Evolutionary conservation across 2,797 vertebrate genomes (phyloP), one percentile per base, ranked within the genome.

Genomic region (Acipenser transmontanus): DNA sequence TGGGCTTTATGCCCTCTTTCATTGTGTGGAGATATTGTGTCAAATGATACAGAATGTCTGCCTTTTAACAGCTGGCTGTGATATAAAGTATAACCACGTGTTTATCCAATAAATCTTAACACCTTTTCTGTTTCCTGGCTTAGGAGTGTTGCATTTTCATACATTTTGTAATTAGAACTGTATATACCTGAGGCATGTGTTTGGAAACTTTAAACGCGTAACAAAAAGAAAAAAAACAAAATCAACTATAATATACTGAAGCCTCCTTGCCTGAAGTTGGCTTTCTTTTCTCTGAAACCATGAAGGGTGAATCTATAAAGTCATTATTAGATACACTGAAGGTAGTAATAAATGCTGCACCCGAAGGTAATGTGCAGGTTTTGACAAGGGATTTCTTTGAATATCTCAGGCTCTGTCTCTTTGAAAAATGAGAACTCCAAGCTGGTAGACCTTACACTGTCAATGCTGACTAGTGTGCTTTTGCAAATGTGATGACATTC

Each of bases 401-500:
- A 57, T 57, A n/a, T n/a, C 54, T 10, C 12, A n/a, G 34, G 7
- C 56, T 50, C 57, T 65, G 7, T 17, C 20, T 49, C 65, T 48
- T 50, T 65, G 57, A 48, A 56, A 66, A 57, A 17, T 4, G 50
- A 47, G 11, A 34, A 47, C 63, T 5, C 13, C 64, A 17, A 6
- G 54, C 63, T 50, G n/a, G 67, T 74, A 69, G 68, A 61, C 66
- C 14, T 63, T 11, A 61, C 65, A 13, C 52, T 51, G 47, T 47
- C 47, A 9, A 14, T 11, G 62, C 13, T 51, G 54, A 63, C 11
- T 48, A 48, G 56, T 4, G 68, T 48, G 62, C 72, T 63, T 49
- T 47, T 54, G 47, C 13, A 10, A 59, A 17, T 60, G 63, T 59
- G 47, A 70, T 74, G 74, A 74, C 54, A 70, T 65, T 79, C 72